These are phyloP conservation scores for Epistrophella euchroma DNA, from an alignment of 2,888 invertebrate species.

Conservation along the genomic window DNA sequence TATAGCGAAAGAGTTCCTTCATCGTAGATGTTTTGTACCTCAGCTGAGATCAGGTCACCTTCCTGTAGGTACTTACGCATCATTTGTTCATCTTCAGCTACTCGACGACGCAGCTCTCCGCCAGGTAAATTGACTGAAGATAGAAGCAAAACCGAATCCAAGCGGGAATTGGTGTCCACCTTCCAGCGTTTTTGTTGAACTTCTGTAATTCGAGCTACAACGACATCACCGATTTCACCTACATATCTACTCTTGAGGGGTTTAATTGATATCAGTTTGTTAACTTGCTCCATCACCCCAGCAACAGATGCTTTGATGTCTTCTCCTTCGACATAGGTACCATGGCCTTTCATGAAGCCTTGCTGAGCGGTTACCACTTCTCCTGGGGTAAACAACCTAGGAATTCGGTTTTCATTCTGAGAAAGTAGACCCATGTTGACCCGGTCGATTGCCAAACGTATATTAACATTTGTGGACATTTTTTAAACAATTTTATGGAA, in stretches of 20 bases:
- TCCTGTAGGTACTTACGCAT: slow-evolving; percentile 98
- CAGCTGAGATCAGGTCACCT: slow-evolving; percentile 98
- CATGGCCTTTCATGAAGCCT: slow-evolving; percentile 92
- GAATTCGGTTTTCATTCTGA: slow-evolving; percentile 85
- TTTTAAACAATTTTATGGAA: background rate
- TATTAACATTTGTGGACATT: slow-evolving; percentile 85
- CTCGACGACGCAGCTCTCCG: slow-evolving; percentile 95
- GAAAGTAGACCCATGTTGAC: slow-evolving; percentile 85
- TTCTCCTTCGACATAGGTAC: slow-evolving; percentile 94
- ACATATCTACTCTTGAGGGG: slow-evolving; percentile 96
- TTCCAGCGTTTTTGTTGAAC: slow-evolving; percentile 98
- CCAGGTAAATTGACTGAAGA: slow-evolving; percentile 99
- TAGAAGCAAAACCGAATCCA: slow-evolving; percentile 93
- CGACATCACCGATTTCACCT: slow-evolving; percentile 98
- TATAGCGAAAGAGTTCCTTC: slow-evolving; percentile 97
- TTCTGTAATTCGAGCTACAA: slow-evolving; percentile 96
- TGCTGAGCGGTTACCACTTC: slow-evolving; percentile 92
- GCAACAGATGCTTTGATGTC: slow-evolving; percentile 96
- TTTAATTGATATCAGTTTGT: slow-evolving; percentile 95
- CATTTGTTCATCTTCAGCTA: slow-evolving; percentile 98
- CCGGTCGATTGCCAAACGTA: slow-evolving; percentile 87
- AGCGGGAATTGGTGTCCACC: slow-evolving; percentile 95
- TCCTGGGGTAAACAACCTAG: slow-evolving; percentile 92
- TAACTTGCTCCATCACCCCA: slow-evolving; percentile 96
- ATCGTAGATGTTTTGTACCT: slow-evolving; percentile 96